Percentiles rank a stretch among this genome's conserved stretches.
phyloP scores from a whole-genome alignment of 2,888 invertebrate species.

The Lydus trimaculatus region DNA sequence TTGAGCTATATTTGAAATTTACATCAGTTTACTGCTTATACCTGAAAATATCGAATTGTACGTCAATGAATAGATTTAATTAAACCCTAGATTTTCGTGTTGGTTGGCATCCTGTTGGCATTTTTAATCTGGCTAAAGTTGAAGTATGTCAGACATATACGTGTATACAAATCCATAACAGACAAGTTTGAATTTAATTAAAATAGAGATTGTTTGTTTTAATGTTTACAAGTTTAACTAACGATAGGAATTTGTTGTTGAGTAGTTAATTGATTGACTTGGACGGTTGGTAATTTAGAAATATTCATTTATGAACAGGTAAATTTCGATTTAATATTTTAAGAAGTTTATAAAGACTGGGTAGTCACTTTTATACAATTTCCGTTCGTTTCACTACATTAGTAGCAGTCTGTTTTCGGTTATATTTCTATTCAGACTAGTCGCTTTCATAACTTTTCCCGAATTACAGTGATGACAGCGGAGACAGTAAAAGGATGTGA shows the following conservation, averaged over 20 bases:
- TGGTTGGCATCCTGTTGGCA: conserved; percentile 17
- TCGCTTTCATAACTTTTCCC: conserved; percentile 29
- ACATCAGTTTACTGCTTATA: not conserved
- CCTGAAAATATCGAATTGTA: not conserved
- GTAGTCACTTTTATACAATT: conserved; percentile 32
- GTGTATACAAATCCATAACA: not conserved
- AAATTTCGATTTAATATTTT: not conserved
- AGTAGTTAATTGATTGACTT: not conserved
- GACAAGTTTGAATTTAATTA: conserved; percentile 23
- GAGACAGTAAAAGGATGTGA: not conserved
- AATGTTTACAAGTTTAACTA: not conserved
- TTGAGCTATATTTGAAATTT: conserved; percentile 8
- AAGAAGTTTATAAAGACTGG: conserved; percentile 26
- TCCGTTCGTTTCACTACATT: conserved; percentile 31
- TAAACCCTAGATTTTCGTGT: conserved; percentile 21
- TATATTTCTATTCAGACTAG: conserved; percentile 30
- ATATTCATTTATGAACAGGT: no score
- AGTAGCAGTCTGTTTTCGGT: conserved; percentile 34
- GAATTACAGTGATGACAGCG: conserved; percentile 17
- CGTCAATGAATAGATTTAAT: conserved; percentile 22
- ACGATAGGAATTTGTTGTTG: not conserved
- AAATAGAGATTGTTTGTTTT: conserved; percentile 10
- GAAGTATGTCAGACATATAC: not conserved
- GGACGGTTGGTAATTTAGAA: no score
- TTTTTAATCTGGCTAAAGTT: conserved; percentile 17